A percentile compares a stretch with the other conserved stretches of the same genome.
These are phyloP conservation scores for Dryobates pubescens DNA, from an alignment of 2,797 vertebrate genomes.

Conservation along the genomic window DNA sequence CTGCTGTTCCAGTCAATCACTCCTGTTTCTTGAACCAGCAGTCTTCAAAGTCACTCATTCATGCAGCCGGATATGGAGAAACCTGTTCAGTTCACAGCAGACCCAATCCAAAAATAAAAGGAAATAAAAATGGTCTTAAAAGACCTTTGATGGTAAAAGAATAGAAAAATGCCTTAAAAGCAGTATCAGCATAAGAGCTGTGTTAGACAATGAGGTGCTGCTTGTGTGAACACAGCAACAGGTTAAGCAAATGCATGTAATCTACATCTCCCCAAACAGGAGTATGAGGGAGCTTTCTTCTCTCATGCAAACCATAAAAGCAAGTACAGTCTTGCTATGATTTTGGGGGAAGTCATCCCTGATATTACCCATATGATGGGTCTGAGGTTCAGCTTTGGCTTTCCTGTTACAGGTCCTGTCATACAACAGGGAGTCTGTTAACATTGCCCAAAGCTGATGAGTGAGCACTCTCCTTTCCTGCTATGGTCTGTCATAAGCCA, in stretches of 20 bases:
- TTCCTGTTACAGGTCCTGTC: neutral
- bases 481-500: fast-evolving
- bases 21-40: conserved; percentile 38
- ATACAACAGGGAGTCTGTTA: neutral
- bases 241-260: neutral
- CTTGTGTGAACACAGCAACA: neutral
- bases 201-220: neutral
- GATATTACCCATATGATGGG: neutral
- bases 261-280: neutral
- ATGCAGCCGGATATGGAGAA: conserved; percentile 3
- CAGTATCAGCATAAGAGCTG: fast-evolving
- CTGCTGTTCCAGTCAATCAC: conserved; percentile 73
- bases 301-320: neutral
- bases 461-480: fast-evolving
- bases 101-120: neutral
- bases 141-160: neutral
- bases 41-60: conserved; percentile 59
- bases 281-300: neutral
- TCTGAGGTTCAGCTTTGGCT: neutral
- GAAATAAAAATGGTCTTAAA: neutral
- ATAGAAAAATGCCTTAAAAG: neutral
- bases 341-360: neutral
- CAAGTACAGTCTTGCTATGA: neutral
- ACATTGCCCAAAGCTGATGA: neutral
- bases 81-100: conserved; percentile 12